Conservation (phyloP, 2,797 vertebrate species). For the Enteromius trimaculatus region DNA sequence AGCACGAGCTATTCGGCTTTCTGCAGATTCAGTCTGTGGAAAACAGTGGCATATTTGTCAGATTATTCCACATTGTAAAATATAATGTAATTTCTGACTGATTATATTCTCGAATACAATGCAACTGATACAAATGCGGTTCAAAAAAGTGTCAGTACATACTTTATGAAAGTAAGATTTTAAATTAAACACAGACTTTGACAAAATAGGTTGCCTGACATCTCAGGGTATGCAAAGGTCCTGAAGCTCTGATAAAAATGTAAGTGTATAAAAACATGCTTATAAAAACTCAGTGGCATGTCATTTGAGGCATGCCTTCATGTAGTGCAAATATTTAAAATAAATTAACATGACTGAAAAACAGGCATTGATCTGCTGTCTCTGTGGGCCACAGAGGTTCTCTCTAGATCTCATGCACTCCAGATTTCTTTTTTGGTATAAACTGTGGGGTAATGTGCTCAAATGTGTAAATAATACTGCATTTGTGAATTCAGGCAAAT, state of each 20-base stretch:
- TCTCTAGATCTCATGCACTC: background rate
- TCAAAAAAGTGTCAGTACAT: background rate
- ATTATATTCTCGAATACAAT: conserved; percentile 8
- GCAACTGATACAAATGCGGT: background rate
- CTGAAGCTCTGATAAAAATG: background rate
- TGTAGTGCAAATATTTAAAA: background rate
- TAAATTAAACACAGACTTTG: conserved; percentile 6
- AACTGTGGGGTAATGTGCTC: background rate
- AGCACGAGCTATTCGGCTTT: conserved; percentile 54
- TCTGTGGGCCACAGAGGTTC: background rate
- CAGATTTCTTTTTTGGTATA: background rate
- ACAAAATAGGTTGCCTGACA: background rate
- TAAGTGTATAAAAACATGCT: background rate
- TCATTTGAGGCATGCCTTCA: background rate
- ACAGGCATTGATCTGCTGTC: background rate
- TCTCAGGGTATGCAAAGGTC: background rate
- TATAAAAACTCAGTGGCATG: background rate
- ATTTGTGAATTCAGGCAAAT: background rate
- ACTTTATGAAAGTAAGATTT: background rate
- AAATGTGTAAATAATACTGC: background rate
- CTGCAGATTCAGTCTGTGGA: conserved; percentile 34
- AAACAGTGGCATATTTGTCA: conserved; percentile 18
- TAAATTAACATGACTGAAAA: background rate
- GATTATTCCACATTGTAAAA: background rate
- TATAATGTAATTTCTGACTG: conserved; percentile 15